These are phyloP conservation scores for Acleris sparsana DNA, from an alignment of 2,888 invertebrate genomes.

Conservation along the genomic window DNA sequence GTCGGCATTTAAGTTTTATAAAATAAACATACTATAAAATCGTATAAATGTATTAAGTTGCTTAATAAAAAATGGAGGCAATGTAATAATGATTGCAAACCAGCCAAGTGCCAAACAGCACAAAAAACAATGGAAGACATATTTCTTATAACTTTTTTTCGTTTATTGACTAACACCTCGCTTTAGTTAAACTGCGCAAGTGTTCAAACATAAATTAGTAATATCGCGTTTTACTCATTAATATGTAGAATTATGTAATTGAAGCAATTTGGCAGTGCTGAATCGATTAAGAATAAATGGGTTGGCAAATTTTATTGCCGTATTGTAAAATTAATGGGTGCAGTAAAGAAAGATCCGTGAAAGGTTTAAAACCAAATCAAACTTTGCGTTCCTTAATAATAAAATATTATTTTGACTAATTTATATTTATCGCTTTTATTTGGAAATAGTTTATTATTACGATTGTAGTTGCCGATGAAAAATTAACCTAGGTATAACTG, in stretches of 20 bases:
- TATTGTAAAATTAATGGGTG: background rate
- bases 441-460: no score
- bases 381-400: no score
- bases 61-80: no score
- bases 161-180: slow-evolving; percentile 12
- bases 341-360: background rate
- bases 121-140: background rate
- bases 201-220: slow-evolving; percentile 7
- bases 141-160: background rate
- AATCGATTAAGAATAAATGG: slow-evolving; percentile 29
- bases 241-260: slow-evolving; percentile 35
- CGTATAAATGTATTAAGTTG: no score
- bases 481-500: no score
- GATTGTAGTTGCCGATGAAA: no score
- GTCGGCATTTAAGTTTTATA: background rate
- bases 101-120: background rate
- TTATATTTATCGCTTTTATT: no score
- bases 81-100: no score
- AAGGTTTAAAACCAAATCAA: no score
- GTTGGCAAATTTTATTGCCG: slow-evolving; percentile 18
- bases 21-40: background rate
- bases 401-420: no score
- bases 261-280: slow-evolving; percentile 29
- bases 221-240: slow-evolving; percentile 26
- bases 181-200: slow-evolving; percentile 7